These are phyloP conservation scores for Phymorhynchus buccinoides DNA, from an alignment of 1,140 invertebrate species.

Conservation along the genomic window DNA sequence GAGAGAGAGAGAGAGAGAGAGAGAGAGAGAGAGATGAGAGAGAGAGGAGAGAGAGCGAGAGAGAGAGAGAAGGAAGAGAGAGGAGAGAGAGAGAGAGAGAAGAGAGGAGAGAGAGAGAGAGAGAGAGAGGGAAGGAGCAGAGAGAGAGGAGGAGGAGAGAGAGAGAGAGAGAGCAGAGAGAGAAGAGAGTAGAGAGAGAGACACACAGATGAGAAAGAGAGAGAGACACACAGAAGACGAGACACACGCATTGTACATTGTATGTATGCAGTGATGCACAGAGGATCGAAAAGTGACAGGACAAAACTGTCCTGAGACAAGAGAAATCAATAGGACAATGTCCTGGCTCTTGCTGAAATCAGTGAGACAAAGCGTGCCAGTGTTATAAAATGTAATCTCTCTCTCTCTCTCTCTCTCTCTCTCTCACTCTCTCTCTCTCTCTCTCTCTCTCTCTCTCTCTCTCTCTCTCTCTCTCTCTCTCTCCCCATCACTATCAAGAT, in stretches of 20 bases:
- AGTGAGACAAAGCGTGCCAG: background rate
- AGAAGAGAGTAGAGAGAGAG: background rate
- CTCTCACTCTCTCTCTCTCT: background rate
- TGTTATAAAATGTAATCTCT: background rate
- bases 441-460: background rate
- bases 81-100: no score
- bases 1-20: background rate
- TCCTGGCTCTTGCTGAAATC: no score
- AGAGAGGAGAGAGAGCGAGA: background rate
- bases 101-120: no score
- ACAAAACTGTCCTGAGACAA: background rate
- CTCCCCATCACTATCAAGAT: no score
- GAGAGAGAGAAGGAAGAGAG: no score
- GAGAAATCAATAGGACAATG: background rate
- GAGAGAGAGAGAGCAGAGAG: background rate
- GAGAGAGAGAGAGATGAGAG: background rate
- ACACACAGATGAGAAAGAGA: no score
- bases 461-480: background rate
- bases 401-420: background rate
- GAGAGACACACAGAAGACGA: background rate
- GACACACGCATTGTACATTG: background rate
- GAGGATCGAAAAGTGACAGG: background rate
- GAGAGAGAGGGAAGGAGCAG: no score
- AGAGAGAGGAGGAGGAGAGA: background rate
- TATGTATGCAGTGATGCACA: background rate